phyloP scores from a whole-genome alignment of 2,888 invertebrate species.

The Drosophila nigritarsus region DNA sequence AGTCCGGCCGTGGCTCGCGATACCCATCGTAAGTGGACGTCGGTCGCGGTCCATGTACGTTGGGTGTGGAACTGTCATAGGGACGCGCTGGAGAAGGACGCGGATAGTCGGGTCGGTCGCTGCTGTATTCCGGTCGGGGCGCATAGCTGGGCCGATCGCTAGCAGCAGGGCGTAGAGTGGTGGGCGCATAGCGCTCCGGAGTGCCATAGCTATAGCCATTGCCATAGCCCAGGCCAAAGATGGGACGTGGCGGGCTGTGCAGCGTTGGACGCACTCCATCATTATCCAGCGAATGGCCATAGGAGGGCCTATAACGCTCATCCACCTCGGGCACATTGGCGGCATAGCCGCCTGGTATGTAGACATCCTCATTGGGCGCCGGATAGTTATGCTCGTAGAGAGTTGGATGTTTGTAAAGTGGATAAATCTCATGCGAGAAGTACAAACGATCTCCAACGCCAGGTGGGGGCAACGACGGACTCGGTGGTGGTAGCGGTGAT shows the following conservation, averaged over 20 bases:
- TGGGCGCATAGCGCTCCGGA: slow-evolving; percentile 80
- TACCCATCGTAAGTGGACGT: slow-evolving; percentile 53
- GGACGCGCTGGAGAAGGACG: slow-evolving; percentile 51
- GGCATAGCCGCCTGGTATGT: slow-evolving; percentile 84
- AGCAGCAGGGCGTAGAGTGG: slow-evolving; percentile 60
- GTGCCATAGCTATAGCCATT: slow-evolving; percentile 84
- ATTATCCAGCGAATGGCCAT: slow-evolving; percentile 52
- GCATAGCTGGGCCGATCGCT: slow-evolving; percentile 69
- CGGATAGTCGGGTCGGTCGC: slow-evolving; percentile 61
- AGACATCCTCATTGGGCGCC: slow-evolving; percentile 82
- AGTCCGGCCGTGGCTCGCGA: slow-evolving; percentile 71
- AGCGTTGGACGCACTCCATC: slow-evolving; percentile 57
- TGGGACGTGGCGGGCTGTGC: slow-evolving; percentile 80
- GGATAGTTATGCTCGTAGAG: slow-evolving; percentile 85
- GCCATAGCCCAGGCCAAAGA: slow-evolving; percentile 83
- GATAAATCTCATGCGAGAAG: slow-evolving; percentile 84
- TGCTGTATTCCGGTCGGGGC: slow-evolving; percentile 61
- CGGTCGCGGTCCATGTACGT: slow-evolving; percentile 51
- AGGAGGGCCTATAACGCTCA: slow-evolving; percentile 77
- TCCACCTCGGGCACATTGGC: slow-evolving; percentile 83
- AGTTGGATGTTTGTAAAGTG: slow-evolving; percentile 84
- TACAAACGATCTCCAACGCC: slow-evolving; percentile 81
- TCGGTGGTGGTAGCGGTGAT: slow-evolving; percentile 44
- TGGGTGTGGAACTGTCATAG: slow-evolving; percentile 59
- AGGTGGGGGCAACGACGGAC: slow-evolving; percentile 51